Evolutionary conservation across 37 sponge, comb jelly and placozoan genomes (phyloP), one percentile per base, ranked within the genome.

Genomic region (Corticium candelabrum): DNA sequence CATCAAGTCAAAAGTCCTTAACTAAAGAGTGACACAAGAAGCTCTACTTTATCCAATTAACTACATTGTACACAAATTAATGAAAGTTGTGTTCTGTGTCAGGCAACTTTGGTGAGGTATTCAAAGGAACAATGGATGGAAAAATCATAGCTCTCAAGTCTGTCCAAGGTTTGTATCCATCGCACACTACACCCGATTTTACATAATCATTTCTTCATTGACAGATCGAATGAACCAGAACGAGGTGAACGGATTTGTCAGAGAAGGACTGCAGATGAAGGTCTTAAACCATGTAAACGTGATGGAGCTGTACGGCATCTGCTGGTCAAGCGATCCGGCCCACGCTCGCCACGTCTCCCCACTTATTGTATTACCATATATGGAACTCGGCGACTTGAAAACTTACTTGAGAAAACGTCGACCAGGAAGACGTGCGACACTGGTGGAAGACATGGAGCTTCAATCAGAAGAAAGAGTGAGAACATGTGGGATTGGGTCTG

Each of bases 281-380:
- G 62, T 21, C 62, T 50, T 50, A 27, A 11, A 21, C 62, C 62
- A 50, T 50, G 15, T 21, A 11, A 50, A 50, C 62, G 62, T 50
- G 15, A 50, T 50, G 62, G 62, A 50, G 21, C 62, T 50, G 15
- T 50, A 50, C 62, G 62, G 62, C 62, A 11, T 50, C 15, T 50
- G 62, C 62, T 50, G 62, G 62, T 50, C 62, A 11, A 21, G 21
- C 62, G 62, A 50, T 50, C 62, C 62, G 62, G 62, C 62, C 62
- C 11, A 50, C 62, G 62, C 21, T 50, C 62, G 62, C 15, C 62
- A 50, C 62, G 21, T 21, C 15, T 50, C 62, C 15, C 62, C 62
- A 21, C 62, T 50, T 21, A 21, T 50, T 50, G 21, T 50, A 50
- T 21, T 50, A 27, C 62, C 62, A 11, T 50, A 50, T 21, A 50